phyloP scores from a whole-genome alignment of 2,797 vertebrate genomes.

The Peromyscus attwateri region DNA sequence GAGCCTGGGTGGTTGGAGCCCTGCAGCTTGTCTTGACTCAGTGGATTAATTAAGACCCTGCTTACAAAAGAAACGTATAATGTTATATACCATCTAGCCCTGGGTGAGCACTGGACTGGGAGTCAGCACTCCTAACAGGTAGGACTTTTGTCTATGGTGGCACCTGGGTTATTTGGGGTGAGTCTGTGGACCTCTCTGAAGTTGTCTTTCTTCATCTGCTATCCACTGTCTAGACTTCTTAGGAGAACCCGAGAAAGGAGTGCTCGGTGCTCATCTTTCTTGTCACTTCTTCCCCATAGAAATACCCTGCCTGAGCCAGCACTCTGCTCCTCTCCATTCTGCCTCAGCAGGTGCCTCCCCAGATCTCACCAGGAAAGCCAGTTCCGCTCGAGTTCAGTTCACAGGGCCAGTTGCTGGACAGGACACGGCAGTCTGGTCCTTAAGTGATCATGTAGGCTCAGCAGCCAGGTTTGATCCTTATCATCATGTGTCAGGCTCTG shows the following conservation, averaged over 20 bases:
- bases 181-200: not conserved
- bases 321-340: not conserved
- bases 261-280: not conserved
- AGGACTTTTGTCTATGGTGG: not conserved
- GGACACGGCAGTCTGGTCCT: not conserved
- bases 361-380: not conserved
- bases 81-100: not conserved
- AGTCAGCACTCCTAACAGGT: not conserved
- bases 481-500: not conserved
- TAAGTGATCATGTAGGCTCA: not conserved
- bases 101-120: not conserved
- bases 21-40: not conserved
- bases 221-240: not conserved
- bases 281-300: not conserved
- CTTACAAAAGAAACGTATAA: not conserved
- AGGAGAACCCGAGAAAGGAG: not conserved
- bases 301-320: not conserved
- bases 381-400: not conserved
- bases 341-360: not conserved
- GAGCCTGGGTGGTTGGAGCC: not conserved
- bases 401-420: not conserved
- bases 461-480: not conserved
- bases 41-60: not conserved
- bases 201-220: constrained; percentile 12
- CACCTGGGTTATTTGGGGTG: not conserved